Evolutionary conservation across 35 echinoderm and acorn worm genomes (phyloP).

Genomic region (Lytechinus variegatus): DNA sequence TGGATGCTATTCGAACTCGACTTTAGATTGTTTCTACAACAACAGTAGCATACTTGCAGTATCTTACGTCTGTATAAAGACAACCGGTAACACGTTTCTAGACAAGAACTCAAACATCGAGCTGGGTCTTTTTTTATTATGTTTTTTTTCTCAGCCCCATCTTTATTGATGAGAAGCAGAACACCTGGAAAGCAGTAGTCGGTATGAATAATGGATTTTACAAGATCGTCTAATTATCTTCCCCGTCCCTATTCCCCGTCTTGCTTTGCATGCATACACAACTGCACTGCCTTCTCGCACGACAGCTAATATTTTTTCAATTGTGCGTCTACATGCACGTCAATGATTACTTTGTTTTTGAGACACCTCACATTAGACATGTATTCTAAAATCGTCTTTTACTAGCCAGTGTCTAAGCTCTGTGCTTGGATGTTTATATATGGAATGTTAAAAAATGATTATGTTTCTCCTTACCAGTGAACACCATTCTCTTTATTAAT

Average conservation of each 20-base stretch:
- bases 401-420: too few species aligned
- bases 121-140: neutral
- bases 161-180: constrained; percentile 3
- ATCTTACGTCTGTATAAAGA: neutral
- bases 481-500: too few species aligned
- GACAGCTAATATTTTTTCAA: neutral
- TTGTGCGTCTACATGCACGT: too few species aligned
- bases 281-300: neutral
- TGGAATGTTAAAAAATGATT: too few species aligned
- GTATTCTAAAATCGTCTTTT: too few species aligned
- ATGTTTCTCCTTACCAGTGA: too few species aligned
- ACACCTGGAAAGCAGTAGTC: neutral
- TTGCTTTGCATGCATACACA: neutral
- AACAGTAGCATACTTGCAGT: too few species aligned
- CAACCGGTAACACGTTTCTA: neutral
- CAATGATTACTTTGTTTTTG: too few species aligned
- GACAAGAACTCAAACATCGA: neutral
- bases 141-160: neutral
- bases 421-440: too few species aligned
- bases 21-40: too few species aligned
- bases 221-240: constrained; percentile 19
- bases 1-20: too few species aligned
- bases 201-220: constrained; percentile 14
- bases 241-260: neutral
- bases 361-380: too few species aligned